phyloP scores from a whole-genome alignment of 2,797 vertebrate species.

The Eulemur coronatus region DNA sequence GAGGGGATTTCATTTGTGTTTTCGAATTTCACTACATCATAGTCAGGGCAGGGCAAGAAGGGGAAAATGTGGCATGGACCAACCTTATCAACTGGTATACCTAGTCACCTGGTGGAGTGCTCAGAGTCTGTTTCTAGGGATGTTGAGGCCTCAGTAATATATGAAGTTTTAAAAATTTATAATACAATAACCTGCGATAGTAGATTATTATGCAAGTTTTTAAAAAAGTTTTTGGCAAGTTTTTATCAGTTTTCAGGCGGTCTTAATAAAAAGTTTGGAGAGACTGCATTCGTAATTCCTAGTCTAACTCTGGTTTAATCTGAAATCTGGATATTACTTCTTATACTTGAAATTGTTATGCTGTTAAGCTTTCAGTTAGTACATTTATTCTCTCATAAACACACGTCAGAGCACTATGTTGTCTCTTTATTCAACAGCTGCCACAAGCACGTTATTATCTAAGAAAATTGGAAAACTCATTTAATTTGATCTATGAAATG shows the following conservation, averaged over 20 bases:
- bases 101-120: background rate
- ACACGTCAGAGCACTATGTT: background rate
- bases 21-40: background rate
- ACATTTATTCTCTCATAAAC: slow-evolving; percentile 1
- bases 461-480: slow-evolving; percentile 37
- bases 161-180: background rate
- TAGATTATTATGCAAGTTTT: background rate
- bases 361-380: background rate
- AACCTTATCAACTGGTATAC: background rate
- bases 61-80: background rate
- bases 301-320: background rate
- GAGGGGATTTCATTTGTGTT: background rate
- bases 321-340: background rate
- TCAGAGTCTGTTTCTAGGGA: background rate
- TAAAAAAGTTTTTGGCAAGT: background rate
- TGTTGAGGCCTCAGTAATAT: background rate
- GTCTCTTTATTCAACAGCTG: background rate
- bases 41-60: background rate
- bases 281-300: background rate
- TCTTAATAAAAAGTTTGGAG: background rate
- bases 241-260: background rate
- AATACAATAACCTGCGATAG: background rate
- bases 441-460: background rate
- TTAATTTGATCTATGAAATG: slow-evolving; percentile 12
- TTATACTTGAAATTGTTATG: background rate